Conservation (phyloP, 2,888 invertebrate species). For the Uloborus plumipes region DNA sequence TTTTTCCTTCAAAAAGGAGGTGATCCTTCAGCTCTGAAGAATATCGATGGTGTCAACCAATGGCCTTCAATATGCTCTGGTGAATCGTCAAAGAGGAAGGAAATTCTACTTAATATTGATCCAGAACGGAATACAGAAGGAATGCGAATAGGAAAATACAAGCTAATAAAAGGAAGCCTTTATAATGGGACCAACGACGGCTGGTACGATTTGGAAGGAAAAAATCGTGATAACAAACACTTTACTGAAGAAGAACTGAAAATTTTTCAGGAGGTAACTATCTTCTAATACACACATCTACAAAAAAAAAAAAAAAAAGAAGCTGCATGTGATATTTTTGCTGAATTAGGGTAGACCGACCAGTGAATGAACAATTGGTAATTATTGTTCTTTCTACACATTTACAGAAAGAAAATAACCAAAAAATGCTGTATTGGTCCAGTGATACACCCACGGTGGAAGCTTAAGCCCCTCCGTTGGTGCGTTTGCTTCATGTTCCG, state of each 20-base stretch:
- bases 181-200: constrained; percentile 79
- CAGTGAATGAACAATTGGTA: no score
- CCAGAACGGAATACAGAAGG: constrained; percentile 63
- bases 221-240: constrained; percentile 16
- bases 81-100: constrained; percentile 76
- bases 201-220: constrained; percentile 74
- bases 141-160: constrained; percentile 55
- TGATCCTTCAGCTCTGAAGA: constrained; percentile 13
- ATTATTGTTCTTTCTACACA: no score
- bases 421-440: no score
- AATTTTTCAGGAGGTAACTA: constrained; percentile 6
- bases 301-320: no score
- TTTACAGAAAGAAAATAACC: no score
- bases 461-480: no score
- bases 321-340: no score
- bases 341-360: no score
- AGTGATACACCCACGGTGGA: no score
- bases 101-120: constrained; percentile 68
- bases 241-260: constrained; percentile 16
- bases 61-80: constrained; percentile 71
- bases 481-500: no score
- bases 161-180: constrained; percentile 63
- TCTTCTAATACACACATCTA: no score
- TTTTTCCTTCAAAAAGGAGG: constrained; percentile 21
- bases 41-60: constrained; percentile 58